These are phyloP conservation scores for Achlya flavicornis DNA, from an alignment of 2,888 invertebrate species.

Conservation along the genomic window DNA sequence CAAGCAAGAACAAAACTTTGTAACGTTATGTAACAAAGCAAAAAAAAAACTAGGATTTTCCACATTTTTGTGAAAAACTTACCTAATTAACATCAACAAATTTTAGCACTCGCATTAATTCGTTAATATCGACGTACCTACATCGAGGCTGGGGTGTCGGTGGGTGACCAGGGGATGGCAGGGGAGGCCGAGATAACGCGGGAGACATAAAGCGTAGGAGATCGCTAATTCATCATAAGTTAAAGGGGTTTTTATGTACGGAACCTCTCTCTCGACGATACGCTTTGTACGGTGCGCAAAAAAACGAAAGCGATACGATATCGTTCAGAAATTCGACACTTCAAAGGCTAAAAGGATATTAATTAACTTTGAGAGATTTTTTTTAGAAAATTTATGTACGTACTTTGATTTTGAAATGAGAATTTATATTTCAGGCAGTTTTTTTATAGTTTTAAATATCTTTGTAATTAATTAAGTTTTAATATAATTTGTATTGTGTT, in stretches of 20 bases:
- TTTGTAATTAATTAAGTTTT: neutral
- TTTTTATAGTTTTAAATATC: neutral
- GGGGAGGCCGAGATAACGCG: slow-evolving; percentile 67
- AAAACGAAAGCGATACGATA: slow-evolving; percentile 66
- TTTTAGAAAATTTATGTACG: neutral
- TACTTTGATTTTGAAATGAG: slow-evolving; percentile 8
- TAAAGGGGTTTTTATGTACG: slow-evolving; percentile 83
- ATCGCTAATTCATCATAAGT: slow-evolving; percentile 85
- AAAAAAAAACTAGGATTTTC: too few relatives aligned
- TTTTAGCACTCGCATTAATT: slow-evolving; percentile 72
- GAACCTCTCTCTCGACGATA: slow-evolving; percentile 47
- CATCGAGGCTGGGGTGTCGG: slow-evolving; percentile 39
- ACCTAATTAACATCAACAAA: neutral
- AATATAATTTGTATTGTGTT: neutral
- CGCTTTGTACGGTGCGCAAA: slow-evolving; percentile 74
- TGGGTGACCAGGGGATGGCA: slow-evolving; percentile 41
- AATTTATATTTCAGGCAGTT: neutral
- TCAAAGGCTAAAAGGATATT: slow-evolving; percentile 70
- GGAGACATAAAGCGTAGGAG: slow-evolving; percentile 83
- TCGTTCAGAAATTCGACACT: slow-evolving; percentile 63
- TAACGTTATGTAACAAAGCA: too few relatives aligned
- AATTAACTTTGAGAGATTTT: slow-evolving; percentile 72
- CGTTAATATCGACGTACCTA: slow-evolving; percentile 74
- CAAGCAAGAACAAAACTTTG: too few relatives aligned
- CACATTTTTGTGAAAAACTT: neutral